A percentile compares a stretch with the other conserved stretches of the same genome.
These are phyloP conservation scores for Nothoprocta perdicaria DNA, from an alignment of 2,113 vertebrate genomes.

Conservation along the genomic window DNA sequence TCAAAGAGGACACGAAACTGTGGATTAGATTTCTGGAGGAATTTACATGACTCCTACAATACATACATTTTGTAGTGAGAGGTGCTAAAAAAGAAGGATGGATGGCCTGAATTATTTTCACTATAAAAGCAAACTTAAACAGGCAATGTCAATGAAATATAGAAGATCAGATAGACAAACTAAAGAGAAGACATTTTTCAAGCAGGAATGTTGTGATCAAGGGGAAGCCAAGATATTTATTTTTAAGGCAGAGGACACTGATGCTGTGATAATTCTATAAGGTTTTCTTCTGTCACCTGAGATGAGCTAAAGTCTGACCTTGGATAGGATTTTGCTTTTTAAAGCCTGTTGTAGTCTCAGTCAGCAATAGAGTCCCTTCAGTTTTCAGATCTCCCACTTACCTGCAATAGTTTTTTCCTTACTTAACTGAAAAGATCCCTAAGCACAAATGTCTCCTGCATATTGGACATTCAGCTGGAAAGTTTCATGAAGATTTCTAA, in stretches of 20 bases:
- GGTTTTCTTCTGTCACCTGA: neutral
- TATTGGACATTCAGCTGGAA: neutral
- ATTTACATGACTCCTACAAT: neutral
- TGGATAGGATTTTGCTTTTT: neutral
- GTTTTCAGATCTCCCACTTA: neutral
- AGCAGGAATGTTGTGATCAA: neutral
- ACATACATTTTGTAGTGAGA: neutral
- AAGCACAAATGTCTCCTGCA: neutral
- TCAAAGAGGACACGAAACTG: neutral
- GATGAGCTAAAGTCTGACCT: neutral
- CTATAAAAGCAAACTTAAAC: neutral
- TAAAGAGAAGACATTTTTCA: neutral
- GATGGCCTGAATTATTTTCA: neutral
- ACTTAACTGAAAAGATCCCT: neutral
- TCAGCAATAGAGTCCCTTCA: neutral
- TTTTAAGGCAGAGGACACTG: neutral
- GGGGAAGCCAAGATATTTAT: neutral
- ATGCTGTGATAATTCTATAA: neutral
- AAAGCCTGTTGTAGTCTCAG: neutral
- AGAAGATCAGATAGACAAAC: neutral
- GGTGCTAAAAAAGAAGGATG: neutral
- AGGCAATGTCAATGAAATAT: neutral
- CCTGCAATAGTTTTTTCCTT: neutral
- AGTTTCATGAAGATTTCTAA: neutral
- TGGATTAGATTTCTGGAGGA: neutral